Evolutionary conservation across 2,797 vertebrate genomes (phyloP), one percentile per base, ranked within the genome.

Genomic region (Buceros bicornis): DNA sequence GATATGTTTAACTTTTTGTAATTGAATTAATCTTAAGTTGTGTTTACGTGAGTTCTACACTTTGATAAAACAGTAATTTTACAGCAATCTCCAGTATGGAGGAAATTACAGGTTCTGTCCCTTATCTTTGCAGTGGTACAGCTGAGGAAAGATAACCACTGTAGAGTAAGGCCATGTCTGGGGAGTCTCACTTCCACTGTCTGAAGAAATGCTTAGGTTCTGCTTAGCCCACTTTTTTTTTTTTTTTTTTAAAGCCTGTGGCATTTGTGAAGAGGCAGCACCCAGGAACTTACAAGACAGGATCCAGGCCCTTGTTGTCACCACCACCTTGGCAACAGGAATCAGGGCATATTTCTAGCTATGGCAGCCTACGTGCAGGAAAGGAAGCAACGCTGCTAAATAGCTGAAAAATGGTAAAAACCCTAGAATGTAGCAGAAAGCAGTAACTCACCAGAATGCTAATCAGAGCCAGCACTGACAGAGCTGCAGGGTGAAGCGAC

Each of bases 151-250:
- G 61, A 72, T 50, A 94, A 33, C 42, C 16, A 4, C 28, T 77
- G 71, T 57, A 74, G 57, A 74, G 22, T 57, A 91, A 76, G 29
- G 17, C 11, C 13, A 25, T 31, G 37, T 42, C 72, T 94, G 22
- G 37, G 31, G 76, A 61, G 26, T 80, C 65, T 94, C 29, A 22
- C 15, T 88, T 82, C 74, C 40, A 33, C 84, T 70, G 31, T 48
- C 81, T 67, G 69, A 95, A 93, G 87, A 82, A 96, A 92, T 65
- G 60, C 89, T 96, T 72, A 67, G 43, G 28, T 67, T 69, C 92
- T 90, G 67, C 37, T 95, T 87, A 86, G 62, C 22, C 31, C 8
- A 53, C 16, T 51, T 57, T 40, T 40, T 40, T 40, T 40, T 40
- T 40, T 40, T 40, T 40, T 40, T 40, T n/a, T n/a, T n/a, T n/a